Conservation (phyloP, 2,113 vertebrate species). For the Gopherus flavomarginatus region DNA sequence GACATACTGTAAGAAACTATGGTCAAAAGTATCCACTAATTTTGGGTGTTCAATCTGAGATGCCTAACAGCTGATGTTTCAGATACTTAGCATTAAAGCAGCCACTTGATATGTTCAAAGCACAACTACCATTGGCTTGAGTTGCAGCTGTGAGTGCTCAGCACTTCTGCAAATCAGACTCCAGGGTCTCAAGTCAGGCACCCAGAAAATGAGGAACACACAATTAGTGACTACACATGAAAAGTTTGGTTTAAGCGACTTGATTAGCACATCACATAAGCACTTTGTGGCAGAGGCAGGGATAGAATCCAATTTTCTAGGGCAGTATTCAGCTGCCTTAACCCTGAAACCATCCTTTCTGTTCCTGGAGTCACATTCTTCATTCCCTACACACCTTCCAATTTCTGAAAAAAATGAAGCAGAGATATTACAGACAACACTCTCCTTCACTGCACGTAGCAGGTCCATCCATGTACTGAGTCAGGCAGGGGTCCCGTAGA, state of each 20-base stretch:
- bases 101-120: no score
- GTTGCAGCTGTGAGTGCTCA: neutral
- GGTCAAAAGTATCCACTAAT: no score
- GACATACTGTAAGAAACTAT: neutral
- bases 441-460: neutral
- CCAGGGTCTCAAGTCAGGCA: neutral
- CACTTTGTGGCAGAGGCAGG: neutral
- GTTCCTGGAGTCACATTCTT: neutral
- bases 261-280: neutral
- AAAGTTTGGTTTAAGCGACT: neutral
- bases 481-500: neutral
- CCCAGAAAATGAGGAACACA: neutral
- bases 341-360: neutral
- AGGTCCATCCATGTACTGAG: neutral
- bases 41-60: neutral
- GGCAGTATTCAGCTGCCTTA: neutral
- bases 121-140: neutral
- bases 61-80: neutral
- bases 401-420: neutral
- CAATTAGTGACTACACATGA: neutral
- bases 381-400: neutral
- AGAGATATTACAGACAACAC: neutral
- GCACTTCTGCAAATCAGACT: neutral
- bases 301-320: neutral
- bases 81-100: neutral